Conservation (phyloP, 2,888 invertebrate genomes). For the Caenorhabditis virilis region DNA sequence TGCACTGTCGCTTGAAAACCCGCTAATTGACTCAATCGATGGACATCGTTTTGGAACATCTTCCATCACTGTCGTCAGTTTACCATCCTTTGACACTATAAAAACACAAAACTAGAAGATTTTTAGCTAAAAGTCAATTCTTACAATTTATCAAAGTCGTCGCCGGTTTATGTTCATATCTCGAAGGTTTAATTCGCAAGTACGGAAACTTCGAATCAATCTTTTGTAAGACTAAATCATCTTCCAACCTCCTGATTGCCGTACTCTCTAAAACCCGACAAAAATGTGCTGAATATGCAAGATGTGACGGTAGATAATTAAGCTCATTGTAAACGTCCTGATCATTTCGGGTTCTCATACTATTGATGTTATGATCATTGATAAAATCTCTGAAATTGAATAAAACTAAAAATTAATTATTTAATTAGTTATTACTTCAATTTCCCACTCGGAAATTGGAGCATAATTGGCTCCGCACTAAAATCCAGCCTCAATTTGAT, state of each 20-base stretch:
- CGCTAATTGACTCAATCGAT: constrained; percentile 16
- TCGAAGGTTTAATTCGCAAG: constrained; percentile 11
- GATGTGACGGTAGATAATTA: constrained; percentile 28
- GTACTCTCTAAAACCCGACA: constrained; percentile 18
- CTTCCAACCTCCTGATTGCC: constrained; percentile 6
- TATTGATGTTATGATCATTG: not conserved
- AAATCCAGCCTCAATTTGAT: not conserved
- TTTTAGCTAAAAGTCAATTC: not conserved
- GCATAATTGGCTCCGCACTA: not conserved
- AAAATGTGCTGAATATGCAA: constrained; percentile 32
- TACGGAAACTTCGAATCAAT: not conserved
- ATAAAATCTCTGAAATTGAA: not conserved
- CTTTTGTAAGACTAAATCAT: constrained; percentile 17
- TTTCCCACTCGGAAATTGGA: too few species aligned
- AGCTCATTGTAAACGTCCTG: constrained; percentile 35
- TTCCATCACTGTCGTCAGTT: constrained; percentile 7
- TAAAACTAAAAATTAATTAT: too few species aligned
- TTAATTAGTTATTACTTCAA: too few species aligned
- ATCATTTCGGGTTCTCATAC: constrained; percentile 8
- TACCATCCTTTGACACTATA: not conserved
- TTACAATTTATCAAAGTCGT: constrained; percentile 17
- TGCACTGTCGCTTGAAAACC: constrained; percentile 23
- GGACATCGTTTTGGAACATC: constrained; percentile 10
- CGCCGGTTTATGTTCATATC: constrained; percentile 20
- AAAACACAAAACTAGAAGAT: not conserved